Evolutionary conservation across 1,140 invertebrate species (phyloP), one percentile per base, ranked within the genome.

Genomic region (Aethina tumida): DNA sequence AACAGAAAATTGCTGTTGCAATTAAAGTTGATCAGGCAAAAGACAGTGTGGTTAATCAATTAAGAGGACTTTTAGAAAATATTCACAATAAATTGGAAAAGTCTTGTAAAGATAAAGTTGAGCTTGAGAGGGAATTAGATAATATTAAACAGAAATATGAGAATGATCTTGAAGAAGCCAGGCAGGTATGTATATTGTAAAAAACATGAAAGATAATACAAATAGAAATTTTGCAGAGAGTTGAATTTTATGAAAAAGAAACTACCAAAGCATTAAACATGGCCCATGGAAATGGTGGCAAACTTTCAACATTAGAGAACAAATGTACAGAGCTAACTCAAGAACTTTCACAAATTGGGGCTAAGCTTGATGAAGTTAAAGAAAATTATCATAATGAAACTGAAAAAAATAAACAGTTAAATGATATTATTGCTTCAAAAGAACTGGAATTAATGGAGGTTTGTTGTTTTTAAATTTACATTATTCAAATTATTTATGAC

Each of bases 1-100:
- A 86, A 60, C 79, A 88, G 55, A 77, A 80, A 45, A 54, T 87
- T 15, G 79, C 81, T 0, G 82, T 86, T 2, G 83, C 83, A 3
- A 59, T 85, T 7, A 71, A 74, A 59, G 75, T 87, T 0, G 83
- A 86, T 58, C 68, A 71, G 26, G 67, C 76, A 5, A 87, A 88
- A 55, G 82, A 85, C 55, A 55, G 66, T 9, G 72, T 77, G 0
- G 75, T 88, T 10, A 47, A 58, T 4, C 75, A 76, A 50, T 69
- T 81, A 13, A 69, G 74, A 39, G 65, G 69, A 15, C 69, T 74
- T 2, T 71, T 67, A 64, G 62, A 60, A 28, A 48, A 48, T 26
- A 35, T 47, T 21, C 29, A 65, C 49, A 36, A 53, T 28, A 36
- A 51, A 50, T 38, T 60, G 54, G 31, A 66, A 56, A 47, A 60